Evolutionary conservation across 2,888 invertebrate species (phyloP), one percentile per base, ranked within the genome.

Genomic region (Stictocephala bisonia): DNA sequence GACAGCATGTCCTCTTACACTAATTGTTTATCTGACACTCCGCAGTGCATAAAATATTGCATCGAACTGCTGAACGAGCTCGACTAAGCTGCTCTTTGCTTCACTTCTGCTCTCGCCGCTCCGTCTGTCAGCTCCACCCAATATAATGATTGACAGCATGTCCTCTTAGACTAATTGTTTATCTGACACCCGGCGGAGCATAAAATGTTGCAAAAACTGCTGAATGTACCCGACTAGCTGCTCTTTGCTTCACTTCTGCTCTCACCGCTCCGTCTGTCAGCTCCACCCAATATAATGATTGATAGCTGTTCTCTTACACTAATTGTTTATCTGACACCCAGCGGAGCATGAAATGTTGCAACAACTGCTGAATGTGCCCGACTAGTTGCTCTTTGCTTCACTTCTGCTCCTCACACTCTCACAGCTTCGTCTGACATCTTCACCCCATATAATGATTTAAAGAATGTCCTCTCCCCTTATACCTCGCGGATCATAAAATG

Each of bases 101-200:
- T n/a, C n/a, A n/a, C n/a, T n/a, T n/a, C n/a, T n/a, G n/a, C n/a
- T n/a, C n/a, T n/a, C n/a, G n/a, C n/a, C n/a, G n/a, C n/a, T n/a
- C n/a, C n/a, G n/a, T n/a, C n/a, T n/a, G n/a, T n/a, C n/a, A n/a
- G n/a, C n/a, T n/a, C n/a, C n/a, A n/a, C n/a, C n/a, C n/a, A n/a
- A n/a, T n/a, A n/a, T n/a, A n/a, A n/a, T 53, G 53, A 53, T 53
- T 53, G 53, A 53, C 53, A 53, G 53, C 53, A 53, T 24, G n/a
- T n/a, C n/a, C 4, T n/a, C 53, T 53, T 24, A 15, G 18, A 18
- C 20, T 51, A 51, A 51, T 53, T 24, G 24, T 24, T 53, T 27
- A 26, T 26, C 53, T 13, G 53, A 27, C 22, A 27, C 53, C 26
- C n/a, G n/a, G n/a, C 26, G n/a, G 2, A 24, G 26, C 53, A 24